These are phyloP conservation scores for Trichoplusia ni DNA, from an alignment of 1,140 invertebrate species.

Conservation along the genomic window DNA sequence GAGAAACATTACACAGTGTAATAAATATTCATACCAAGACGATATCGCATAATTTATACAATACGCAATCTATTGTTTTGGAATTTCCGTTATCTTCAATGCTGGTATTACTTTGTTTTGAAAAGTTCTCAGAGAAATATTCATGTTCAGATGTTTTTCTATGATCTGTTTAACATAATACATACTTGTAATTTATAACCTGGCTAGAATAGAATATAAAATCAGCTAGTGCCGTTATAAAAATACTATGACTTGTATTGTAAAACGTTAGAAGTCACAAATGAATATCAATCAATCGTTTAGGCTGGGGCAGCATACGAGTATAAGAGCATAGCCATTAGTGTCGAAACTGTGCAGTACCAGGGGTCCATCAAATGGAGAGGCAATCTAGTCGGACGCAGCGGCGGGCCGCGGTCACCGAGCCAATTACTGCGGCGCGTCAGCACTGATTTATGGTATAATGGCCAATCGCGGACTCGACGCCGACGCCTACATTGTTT, in stretches of 20 bases:
- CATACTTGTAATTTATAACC: no score
- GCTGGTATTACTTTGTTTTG: constrained; percentile 11
- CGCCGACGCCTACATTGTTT: constrained; percentile 75
- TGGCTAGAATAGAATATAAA: no score
- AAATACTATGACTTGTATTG: no score
- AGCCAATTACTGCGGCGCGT: constrained; percentile 73
- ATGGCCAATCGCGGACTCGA: constrained; percentile 47
- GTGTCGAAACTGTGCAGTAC: constrained; percentile 54
- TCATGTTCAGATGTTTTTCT: background rate
- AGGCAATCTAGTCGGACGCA: constrained; percentile 56
- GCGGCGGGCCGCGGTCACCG: constrained; percentile 51
- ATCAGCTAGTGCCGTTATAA: no score
- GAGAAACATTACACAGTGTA: background rate
- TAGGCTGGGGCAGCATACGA: constrained; percentile 29
- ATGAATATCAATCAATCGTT: constrained; percentile 45
- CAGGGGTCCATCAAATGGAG: constrained; percentile 65
- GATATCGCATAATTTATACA: constrained; percentile 15
- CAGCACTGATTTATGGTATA: constrained; percentile 78
- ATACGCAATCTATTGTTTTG: constrained; percentile 13
- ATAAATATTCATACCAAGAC: constrained; percentile 1
- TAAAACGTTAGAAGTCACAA: background rate
- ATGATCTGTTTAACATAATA: background rate
- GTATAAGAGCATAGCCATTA: constrained; percentile 40
- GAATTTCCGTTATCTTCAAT: constrained; percentile 17
- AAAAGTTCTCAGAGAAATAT: constrained; percentile 11